Evolutionary conservation across 2,113 vertebrate species (phyloP).

Genomic region (Apus apus): DNA sequence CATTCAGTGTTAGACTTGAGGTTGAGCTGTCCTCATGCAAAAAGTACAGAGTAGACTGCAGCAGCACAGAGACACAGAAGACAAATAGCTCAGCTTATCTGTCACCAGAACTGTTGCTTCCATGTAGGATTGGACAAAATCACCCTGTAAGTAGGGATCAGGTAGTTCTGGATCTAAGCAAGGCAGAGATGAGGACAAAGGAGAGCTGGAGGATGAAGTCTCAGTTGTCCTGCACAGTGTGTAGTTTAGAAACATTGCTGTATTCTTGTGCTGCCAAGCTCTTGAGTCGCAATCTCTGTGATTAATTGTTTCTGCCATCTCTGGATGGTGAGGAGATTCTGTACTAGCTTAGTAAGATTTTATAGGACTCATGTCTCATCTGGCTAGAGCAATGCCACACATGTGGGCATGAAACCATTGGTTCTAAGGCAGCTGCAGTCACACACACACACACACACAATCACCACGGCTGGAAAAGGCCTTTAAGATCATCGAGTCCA

Average conservation of each 20-base stretch:
- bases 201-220: neutral
- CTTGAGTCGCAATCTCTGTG: neutral
- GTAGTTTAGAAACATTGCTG: neutral
- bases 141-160: neutral
- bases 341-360: neutral
- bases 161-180: neutral
- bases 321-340: neutral
- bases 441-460: too few relatives aligned
- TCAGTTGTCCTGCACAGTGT: neutral
- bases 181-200: neutral
- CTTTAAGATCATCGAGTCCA: too few relatives aligned
- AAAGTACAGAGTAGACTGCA: neutral
- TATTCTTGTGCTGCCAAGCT: neutral
- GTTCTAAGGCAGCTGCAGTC: neutral
- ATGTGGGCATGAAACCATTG: neutral
- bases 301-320: neutral
- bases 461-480: too few relatives aligned
- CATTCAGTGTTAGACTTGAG: neutral
- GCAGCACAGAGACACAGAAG: neutral
- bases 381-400: neutral
- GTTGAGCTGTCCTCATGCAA: neutral
- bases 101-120: neutral
- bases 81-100: neutral
- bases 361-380: neutral
- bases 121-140: accelerated